Percentiles rank a stretch among this genome's conserved stretches.
Conservation (phyloP, 2,113 vertebrate species). For the Nerophis lumbriciformis region DNA sequence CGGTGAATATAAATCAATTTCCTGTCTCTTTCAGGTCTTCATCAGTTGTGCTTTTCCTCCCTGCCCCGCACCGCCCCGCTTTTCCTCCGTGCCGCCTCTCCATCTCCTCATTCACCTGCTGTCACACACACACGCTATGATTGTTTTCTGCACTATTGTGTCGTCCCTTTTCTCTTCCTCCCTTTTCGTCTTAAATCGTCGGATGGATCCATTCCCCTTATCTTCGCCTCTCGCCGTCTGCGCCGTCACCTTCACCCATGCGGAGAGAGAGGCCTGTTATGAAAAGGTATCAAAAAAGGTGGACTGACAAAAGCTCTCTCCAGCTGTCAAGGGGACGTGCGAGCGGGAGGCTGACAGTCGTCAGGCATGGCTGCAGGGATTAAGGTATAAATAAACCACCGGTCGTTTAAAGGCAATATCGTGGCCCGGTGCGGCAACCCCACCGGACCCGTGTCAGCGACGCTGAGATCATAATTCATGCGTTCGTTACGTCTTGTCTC, state of each 20-base stretch:
- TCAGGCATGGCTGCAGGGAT: conserved; percentile 28
- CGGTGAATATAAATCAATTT: conserved; percentile 49
- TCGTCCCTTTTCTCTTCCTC: conserved; percentile 7
- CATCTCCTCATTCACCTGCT: conserved; percentile 31
- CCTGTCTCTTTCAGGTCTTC: conserved; percentile 56
- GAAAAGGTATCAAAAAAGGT: conserved; percentile 37
- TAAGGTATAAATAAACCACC: conserved; percentile 40
- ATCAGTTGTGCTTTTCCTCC: conserved; percentile 37
- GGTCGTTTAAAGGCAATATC: conserved; percentile 35
- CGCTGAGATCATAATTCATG: no score
- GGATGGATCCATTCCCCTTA: conserved; percentile 30
- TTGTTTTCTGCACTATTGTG: conserved; percentile 25
- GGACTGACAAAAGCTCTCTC: conserved; percentile 16
- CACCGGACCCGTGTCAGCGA: conserved; percentile 12
- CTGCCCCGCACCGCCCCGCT: conserved; percentile 11
- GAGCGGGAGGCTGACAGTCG: conserved; percentile 22
- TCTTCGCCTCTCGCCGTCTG: conserved; percentile 22
- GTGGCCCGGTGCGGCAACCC: conserved; percentile 19
- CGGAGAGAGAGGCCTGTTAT: conserved; percentile 29
- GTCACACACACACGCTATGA: conserved; percentile 21
- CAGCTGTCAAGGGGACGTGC: conserved; percentile 19
- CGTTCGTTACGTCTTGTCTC: no score
- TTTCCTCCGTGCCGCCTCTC: conserved; percentile 18
- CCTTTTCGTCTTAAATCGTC: conserved; percentile 32
- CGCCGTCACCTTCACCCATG: conserved; percentile 12